Base-by-base conservation (phyloP, 2,888 invertebrate species). In the Leptinotarsa haldemani region DNA sequence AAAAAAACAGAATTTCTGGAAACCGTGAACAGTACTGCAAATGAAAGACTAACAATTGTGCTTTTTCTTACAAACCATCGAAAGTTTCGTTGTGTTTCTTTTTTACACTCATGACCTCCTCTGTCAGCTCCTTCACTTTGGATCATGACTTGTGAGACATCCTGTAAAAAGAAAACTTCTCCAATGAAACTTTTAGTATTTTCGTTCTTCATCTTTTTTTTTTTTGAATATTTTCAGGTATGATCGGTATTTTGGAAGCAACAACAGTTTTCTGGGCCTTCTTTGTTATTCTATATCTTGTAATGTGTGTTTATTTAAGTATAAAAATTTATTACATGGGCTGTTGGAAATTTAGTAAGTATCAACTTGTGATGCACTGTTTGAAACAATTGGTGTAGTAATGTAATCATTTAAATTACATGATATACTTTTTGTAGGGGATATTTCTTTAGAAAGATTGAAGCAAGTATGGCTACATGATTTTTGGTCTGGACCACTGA, bases 311-410 rank as follows among this genome's bases (percentile, higher is more conserved):
- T 16, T 83, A 91, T 2, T 87, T 96, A 53, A 93, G 93, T 0
- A 87, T 91, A 46, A 92, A 93, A 84, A 92, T 95, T 82, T 94
- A 94, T 87, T 94, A 93, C 84, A 91, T 94, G 86, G 94, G 94
- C 0, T 88, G 91, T 75, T 92, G 94, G 90, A 92, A 90, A 82
- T 85, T 94, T 61, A 91, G 93, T 93, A 83, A 87, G 81, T 79
- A 61, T 61, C 1, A 40, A 58, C 7, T 30, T 30, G 30, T 30
- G 30, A 7, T 5, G 30, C 30, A 30, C 30, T 30, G 30, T 25
- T 5, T 25, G 25, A 25, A 25, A 5, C 25, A 5, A 5, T 25
- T 25, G 25, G 5, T 25, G 5, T 56, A 56, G n/a, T 70, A 68
- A 20, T 61, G 13, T 22, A 58, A 40, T 40, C 40, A 9, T 40